phyloP scores from a whole-genome alignment of 2,797 vertebrate species.

The Acridotheres tristis region DNA sequence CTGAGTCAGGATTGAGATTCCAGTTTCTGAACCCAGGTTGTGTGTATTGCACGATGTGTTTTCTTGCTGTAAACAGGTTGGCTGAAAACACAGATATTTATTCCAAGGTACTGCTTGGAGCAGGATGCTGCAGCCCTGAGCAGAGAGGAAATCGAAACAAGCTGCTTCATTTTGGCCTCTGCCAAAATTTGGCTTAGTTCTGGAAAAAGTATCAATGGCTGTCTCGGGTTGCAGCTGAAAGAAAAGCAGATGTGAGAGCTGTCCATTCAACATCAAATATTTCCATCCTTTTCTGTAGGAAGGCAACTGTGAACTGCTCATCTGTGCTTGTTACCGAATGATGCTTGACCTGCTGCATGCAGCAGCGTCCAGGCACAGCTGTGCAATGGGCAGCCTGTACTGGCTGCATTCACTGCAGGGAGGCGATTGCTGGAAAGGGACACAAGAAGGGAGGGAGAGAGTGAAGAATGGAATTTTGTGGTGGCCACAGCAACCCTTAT shows the following conservation, averaged over 20 bases:
- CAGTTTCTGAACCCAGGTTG: background rate
- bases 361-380: background rate
- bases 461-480: background rate
- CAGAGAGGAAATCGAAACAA: background rate
- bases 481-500: background rate
- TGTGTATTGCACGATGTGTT: background rate
- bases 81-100: background rate
- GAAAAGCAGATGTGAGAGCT: background rate
- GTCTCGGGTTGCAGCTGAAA: background rate
- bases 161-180: background rate
- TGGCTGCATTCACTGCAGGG: background rate
- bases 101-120: background rate
- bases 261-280: background rate
- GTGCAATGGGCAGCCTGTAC: background rate
- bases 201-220: background rate
- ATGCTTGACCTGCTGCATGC: background rate
- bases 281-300: background rate
- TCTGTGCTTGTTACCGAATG: background rate
- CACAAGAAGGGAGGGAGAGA: background rate
- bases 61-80: background rate
- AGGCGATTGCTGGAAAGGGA: background rate
- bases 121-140: background rate
- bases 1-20: background rate
- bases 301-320: background rate
- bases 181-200: background rate